Base-by-base conservation (phyloP, 2,888 invertebrate genomes). In the Tipula helvola region DNA sequence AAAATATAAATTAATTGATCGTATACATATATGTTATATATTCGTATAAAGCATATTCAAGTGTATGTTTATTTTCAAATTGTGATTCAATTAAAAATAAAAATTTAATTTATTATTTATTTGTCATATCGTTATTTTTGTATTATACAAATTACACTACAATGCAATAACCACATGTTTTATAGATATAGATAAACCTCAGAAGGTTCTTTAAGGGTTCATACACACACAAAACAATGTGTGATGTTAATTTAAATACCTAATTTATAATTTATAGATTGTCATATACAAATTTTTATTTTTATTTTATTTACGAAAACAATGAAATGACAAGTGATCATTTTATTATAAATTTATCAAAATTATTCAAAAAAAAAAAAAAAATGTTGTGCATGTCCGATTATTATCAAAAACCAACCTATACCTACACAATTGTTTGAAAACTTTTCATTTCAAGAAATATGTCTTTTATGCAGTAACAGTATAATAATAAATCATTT, bases 261-360 rank as follows among this genome's bases (percentile, higher is more conserved):
- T 28, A 71, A 71, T 28, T 28, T 28, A 71, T 71, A 71, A 71
- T 71, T 71, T 28, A 71, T 71, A 28, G 28, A 2, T 28, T 71
- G 71, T 71, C 71, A 71, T 71, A 28, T 71, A 71, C 71, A 28
- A 71, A 28, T 71, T 71, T 71, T 71, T 71, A 28, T 8, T 16
- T 18, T 5, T 16, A 57, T 57, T 57, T 16, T n/a, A 52, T 52
- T 8, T 71, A 28, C 28, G 71, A 71, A 71, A 71, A 71, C 71
- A 71, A 71, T 71, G 71, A 71, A 71, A 71, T 71, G 71, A 71
- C 71, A 71, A 71, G 71, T 71, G 71, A 71, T 71, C 71, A 71
- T 28, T 28, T 71, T 71, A 71, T 71, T n/a, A 71, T 71, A 71
- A 71, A 71, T 71, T 71, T 71, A 71, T 71, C 71, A 71, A 71